Evolutionary conservation across 1,140 invertebrate genomes (phyloP).

Genomic region (Eupristina koningsbergeri): DNA sequence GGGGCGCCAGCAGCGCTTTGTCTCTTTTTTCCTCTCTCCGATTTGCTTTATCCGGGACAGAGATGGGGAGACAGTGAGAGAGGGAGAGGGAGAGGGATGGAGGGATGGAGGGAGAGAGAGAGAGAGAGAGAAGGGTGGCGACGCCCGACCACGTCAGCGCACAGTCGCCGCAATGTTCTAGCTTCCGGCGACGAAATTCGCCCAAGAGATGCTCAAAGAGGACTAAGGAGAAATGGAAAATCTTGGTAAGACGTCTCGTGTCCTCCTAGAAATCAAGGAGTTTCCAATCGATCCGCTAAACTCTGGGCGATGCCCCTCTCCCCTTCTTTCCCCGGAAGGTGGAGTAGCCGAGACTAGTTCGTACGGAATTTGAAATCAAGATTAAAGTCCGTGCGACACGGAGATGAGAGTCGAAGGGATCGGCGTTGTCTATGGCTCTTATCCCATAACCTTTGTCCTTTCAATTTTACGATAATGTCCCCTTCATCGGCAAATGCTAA

Average conservation of each 20-base stretch:
- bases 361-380: constrained; percentile 44
- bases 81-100: neutral
- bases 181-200: constrained; percentile 39
- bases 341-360: constrained; percentile 18
- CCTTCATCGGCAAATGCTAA: constrained; percentile 24
- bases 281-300: constrained; percentile 27
- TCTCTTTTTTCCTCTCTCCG: constrained; percentile 28
- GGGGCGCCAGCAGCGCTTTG: neutral
- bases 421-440: neutral
- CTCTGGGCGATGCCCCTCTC: neutral
- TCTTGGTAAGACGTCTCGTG: constrained; percentile 1
- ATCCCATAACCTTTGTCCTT: constrained; percentile 10
- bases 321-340: neutral
- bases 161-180: constrained; percentile 15
- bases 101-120: neutral
- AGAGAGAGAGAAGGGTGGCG: constrained; percentile 13
- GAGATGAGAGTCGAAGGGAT: constrained; percentile 8
- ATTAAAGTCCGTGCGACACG: constrained; percentile 30
- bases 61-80: too few species aligned
- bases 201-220: neutral
- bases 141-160: constrained; percentile 42
- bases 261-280: constrained; percentile 46
- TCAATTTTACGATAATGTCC: constrained; percentile 39
- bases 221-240: neutral
- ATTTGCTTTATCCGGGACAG: neutral